phyloP scores from a whole-genome alignment of 2,888 invertebrate genomes.

The Synergus umbraculus region DNA sequence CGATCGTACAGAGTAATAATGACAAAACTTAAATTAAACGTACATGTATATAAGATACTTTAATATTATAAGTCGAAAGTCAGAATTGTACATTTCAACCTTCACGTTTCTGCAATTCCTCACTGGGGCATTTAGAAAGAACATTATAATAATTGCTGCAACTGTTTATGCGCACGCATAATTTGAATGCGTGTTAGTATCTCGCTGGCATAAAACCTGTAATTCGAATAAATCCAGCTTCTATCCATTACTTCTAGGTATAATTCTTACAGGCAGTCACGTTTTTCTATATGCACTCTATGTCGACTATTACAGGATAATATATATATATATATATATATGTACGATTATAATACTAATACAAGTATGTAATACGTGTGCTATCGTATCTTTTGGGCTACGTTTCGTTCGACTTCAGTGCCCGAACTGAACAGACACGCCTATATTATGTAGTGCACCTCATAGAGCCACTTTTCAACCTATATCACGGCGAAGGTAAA shows the following conservation, averaged over 20 bases:
- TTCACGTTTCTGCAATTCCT: not conserved
- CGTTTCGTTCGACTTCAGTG: constrained; percentile 49
- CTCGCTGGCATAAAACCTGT: not conserved
- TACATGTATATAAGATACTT: not conserved
- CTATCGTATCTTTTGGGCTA: constrained; percentile 43
- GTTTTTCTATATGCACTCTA: not conserved
- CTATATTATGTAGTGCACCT: constrained; percentile 44
- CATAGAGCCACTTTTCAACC: constrained; percentile 44
- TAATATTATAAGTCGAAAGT: not conserved
- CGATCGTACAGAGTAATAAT: not conserved
- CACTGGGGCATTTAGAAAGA: not conserved
- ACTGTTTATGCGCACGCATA: not conserved
- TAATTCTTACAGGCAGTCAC: not conserved
- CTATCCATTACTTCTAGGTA: not conserved
- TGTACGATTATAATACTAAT: not conserved
- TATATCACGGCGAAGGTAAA: not conserved
- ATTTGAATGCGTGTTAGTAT: not conserved
- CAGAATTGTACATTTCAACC: not conserved
- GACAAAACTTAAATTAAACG: not conserved
- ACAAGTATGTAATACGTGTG: not conserved
- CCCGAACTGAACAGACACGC: constrained; percentile 48
- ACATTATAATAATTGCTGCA: not conserved
- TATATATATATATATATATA: not conserved
- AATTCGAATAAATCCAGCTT: not conserved
- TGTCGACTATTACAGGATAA: not conserved